Evolutionary conservation across 1,140 invertebrate species (phyloP).

Genomic region (Zaprionus kolodkinae): DNA sequence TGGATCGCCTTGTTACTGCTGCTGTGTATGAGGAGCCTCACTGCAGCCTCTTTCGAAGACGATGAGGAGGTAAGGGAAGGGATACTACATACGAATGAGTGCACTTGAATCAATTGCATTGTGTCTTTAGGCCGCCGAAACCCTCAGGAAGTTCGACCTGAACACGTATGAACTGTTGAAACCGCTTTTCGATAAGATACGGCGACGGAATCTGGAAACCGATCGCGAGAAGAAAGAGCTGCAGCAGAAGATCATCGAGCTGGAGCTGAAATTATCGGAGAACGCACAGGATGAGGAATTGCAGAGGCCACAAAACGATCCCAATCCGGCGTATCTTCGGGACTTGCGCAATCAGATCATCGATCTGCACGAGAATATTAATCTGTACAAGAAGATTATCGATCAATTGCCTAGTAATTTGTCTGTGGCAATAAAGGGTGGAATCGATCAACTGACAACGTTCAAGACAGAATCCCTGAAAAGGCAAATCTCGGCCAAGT

Average conservation of each 20-base stretch:
- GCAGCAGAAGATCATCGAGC: constrained; percentile 1
- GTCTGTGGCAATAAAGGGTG: not conserved
- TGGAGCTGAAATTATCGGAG: not conserved
- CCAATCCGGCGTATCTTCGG: not conserved
- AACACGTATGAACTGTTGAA: not conserved
- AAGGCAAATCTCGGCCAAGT: not conserved
- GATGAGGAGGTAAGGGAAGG: not conserved
- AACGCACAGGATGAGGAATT: not conserved
- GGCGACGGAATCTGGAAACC: not conserved
- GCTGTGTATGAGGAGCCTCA: not conserved
- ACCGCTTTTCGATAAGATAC: constrained; percentile 3
- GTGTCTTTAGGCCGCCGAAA: not conserved
- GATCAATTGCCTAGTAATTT: not conserved
- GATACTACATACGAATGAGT: not conserved
- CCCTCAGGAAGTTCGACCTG: not conserved
- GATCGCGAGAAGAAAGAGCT: not conserved
- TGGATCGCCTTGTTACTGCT: not conserved
- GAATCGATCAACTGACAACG: not conserved
- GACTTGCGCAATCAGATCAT: not conserved
- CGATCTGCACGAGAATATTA: constrained; percentile 4
- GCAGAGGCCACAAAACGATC: not conserved
- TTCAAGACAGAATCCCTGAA: not conserved
- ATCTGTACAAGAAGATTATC: constrained; percentile 4
- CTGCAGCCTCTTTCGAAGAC: not conserved
- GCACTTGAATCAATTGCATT: not conserved